Conservation (phyloP, 2,888 invertebrate species). For the Caenorhabditis sp. region DNA sequence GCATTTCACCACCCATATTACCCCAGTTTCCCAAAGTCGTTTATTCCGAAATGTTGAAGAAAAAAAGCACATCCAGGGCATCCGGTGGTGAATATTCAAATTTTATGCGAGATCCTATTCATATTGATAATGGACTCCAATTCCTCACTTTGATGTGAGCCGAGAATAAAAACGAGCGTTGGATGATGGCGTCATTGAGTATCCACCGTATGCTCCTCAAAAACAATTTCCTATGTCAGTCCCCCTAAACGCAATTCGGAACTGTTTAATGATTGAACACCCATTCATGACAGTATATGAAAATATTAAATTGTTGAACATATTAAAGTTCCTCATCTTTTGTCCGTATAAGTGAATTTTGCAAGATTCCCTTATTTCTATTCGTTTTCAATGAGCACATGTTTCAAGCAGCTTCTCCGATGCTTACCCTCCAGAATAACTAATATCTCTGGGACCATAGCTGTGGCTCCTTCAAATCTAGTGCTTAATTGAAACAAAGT, state of each 20-base stretch:
- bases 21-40: slow-evolving; percentile 61
- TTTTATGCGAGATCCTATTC: slow-evolving; percentile 56
- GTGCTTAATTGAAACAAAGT: not conserved
- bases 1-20: slow-evolving; percentile 10
- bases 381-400: too few relatives aligned
- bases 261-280: too few relatives aligned
- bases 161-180: slow-evolving; percentile 48
- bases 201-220: slow-evolving; percentile 14
- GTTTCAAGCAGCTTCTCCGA: not conserved
- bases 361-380: not conserved
- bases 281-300: too few relatives aligned
- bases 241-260: too few relatives aligned
- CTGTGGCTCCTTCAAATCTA: not conserved
- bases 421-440: not conserved
- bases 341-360: not conserved
- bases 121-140: slow-evolving; percentile 36
- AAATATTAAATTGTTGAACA: not conserved
- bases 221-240: too few relatives aligned
- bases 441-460: too few relatives aligned
- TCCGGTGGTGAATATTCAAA: slow-evolving; percentile 48
- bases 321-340: not conserved
- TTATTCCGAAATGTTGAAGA: slow-evolving; percentile 50
- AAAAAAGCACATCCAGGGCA: slow-evolving; percentile 24
- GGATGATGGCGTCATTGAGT: slow-evolving; percentile 32
- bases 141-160: slow-evolving; percentile 62